Evolutionary conservation across 2,888 invertebrate species (phyloP).

Genomic region (Drosophila sordidula): DNA sequence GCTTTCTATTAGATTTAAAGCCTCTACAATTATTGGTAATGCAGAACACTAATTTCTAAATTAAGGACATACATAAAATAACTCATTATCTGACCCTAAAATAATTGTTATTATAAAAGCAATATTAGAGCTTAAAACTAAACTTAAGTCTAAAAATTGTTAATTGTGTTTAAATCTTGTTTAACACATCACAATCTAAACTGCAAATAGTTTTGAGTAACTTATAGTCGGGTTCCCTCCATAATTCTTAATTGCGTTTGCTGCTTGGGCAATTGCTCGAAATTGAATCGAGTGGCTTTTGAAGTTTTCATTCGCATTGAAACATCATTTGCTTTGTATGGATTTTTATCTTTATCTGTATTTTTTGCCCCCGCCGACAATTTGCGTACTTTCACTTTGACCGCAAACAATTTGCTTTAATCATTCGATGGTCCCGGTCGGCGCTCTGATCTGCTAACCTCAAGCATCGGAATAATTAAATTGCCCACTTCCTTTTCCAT

Average conservation of each 20-base stretch:
- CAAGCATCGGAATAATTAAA: conserved; percentile 68
- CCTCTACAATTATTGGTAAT: too few species aligned
- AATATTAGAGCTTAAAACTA: too few species aligned
- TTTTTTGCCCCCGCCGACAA: conserved; percentile 13
- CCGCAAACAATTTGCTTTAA: conserved; percentile 53
- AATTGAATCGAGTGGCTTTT: conserved; percentile 53
- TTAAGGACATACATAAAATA: too few species aligned
- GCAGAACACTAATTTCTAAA: too few species aligned
- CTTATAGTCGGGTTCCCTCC: not conserved
- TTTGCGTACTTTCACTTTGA: conserved; percentile 67
- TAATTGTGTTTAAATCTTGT: too few species aligned
- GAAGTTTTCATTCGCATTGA: conserved; percentile 38
- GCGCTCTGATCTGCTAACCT: conserved; percentile 65
- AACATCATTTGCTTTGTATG: conserved; percentile 14
- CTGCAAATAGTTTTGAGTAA: not conserved
- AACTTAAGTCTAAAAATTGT: too few species aligned
- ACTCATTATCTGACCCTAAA: too few species aligned
- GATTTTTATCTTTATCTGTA: conserved; percentile 8
- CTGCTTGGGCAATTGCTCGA: conserved; percentile 21
- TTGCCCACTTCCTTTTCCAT: conserved; percentile 70
- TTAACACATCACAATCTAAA: too few species aligned
- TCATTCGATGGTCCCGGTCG: conserved; percentile 34
- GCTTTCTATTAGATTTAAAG: too few species aligned
- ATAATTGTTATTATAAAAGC: too few species aligned
- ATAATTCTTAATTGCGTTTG: conserved; percentile 1